Conservation (phyloP, 1,140 invertebrate genomes). For the Paraescarpia echinospica region DNA sequence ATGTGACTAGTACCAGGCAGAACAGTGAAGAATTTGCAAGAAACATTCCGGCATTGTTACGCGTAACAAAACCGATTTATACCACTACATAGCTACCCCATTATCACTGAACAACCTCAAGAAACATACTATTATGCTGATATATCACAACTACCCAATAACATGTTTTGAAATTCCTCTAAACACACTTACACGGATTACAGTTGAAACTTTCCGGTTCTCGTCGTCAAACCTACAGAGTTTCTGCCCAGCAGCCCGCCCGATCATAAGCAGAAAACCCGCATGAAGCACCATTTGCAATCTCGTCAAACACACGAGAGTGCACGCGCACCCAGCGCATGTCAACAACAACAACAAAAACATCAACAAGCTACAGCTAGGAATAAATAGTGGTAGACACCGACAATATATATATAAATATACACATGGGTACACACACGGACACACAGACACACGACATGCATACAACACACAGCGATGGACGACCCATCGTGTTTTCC, state of each 20-base stretch:
- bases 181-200: background rate
- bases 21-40: background rate
- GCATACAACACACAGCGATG: background rate
- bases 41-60: background rate
- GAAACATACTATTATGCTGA: background rate
- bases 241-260: background rate
- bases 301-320: background rate
- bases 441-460: background rate
- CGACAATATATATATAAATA: slow-evolving; percentile 7
- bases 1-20: background rate
- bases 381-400: slow-evolving; percentile 5
- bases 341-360: slow-evolving; percentile 6
- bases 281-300: background rate
- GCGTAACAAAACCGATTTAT: background rate
- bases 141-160: background rate
- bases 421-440: background rate
- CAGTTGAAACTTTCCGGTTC: background rate
- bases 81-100: background rate
- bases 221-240: background rate
- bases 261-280: background rate
- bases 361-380: background rate
- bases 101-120: background rate
- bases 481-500: background rate
- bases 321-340: background rate
- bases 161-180: background rate